Conservation (phyloP, 2,797 vertebrate species). For the Pempheris klunzingeri region DNA sequence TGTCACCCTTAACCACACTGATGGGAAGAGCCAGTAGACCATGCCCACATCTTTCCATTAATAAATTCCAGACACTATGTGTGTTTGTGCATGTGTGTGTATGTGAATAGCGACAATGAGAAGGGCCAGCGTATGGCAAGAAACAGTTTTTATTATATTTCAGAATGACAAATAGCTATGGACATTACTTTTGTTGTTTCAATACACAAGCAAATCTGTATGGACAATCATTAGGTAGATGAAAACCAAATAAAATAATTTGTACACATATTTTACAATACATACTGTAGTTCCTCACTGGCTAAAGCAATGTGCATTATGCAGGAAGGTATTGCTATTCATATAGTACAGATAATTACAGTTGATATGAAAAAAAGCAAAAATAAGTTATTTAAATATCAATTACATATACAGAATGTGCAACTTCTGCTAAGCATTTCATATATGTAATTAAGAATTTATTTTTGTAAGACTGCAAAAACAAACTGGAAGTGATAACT, state of each 20-base stretch:
- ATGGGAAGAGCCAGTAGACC: slow-evolving; percentile 10
- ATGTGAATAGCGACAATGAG: background rate
- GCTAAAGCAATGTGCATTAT: slow-evolving; percentile 94
- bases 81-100: background rate
- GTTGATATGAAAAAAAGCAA: slow-evolving; percentile 93
- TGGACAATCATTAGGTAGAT: slow-evolving; percentile 94
- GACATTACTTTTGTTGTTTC: slow-evolving; percentile 92
- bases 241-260: slow-evolving; percentile 95
- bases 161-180: slow-evolving; percentile 96
- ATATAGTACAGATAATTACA: slow-evolving; percentile 99
- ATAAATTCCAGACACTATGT: too few species aligned
- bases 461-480: slow-evolving; percentile 72
- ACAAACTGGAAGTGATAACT: slow-evolving; percentile 74
- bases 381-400: slow-evolving; percentile 99
- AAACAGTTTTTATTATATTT: slow-evolving; percentile 94
- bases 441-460: slow-evolving; percentile 89
- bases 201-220: slow-evolving; percentile 96
- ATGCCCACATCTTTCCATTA: slow-evolving; percentile 12
- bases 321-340: slow-evolving; percentile 94
- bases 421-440: slow-evolving; percentile 94
- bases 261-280: slow-evolving; percentile 97
- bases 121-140: slow-evolving; percentile 71
- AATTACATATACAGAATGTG: slow-evolving; percentile 99
- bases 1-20: slow-evolving; percentile 16
- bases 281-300: slow-evolving; percentile 91